A percentile compares a stretch with the other conserved stretches of the same genome.
Conservation (phyloP, 2,113 vertebrate species). For the Naja naja region DNA sequence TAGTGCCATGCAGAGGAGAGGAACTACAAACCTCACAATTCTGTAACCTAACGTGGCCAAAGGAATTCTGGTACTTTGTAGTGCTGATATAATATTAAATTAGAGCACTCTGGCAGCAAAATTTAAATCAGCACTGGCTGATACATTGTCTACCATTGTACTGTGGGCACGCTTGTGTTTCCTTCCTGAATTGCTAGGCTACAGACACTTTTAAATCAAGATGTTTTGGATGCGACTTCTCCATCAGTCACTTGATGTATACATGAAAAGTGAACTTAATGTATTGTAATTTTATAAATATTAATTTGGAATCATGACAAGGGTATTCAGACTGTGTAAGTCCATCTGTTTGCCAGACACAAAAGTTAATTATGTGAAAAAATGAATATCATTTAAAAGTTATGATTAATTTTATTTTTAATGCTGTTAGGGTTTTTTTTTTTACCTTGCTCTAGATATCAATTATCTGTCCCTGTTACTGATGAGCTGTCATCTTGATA, state of each 20-base stretch:
- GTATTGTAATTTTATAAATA: slow-evolving; percentile 40
- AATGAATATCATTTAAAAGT: slow-evolving; percentile 56
- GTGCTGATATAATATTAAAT: neutral
- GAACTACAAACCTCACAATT: neutral
- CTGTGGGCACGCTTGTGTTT: neutral
- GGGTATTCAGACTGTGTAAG: slow-evolving; percentile 50
- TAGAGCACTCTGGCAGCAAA: neutral
- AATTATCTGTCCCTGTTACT: slow-evolving; percentile 47
- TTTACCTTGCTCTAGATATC: slow-evolving; percentile 42
- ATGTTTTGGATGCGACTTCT: slow-evolving; percentile 47
- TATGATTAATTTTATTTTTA: slow-evolving; percentile 40
- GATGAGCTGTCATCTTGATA: slow-evolving; percentile 24
- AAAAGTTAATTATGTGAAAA: slow-evolving; percentile 42
- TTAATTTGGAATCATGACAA: slow-evolving; percentile 53
- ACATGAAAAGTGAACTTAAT: slow-evolving; percentile 40
- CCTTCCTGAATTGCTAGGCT: neutral
- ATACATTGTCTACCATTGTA: neutral
- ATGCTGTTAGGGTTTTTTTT: neutral
- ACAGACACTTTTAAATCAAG: slow-evolving; percentile 44
- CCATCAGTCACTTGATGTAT: slow-evolving; percentile 47
- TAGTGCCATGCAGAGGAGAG: neutral
- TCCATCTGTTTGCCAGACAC: slow-evolving; percentile 44
- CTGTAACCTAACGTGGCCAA: neutral
- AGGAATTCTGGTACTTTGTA: neutral
- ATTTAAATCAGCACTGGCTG: neutral